Evolutionary conservation across 2,888 invertebrate species (phyloP), one percentile per base, ranked within the genome.

Genomic region (Rhamnusium bicolor): DNA sequence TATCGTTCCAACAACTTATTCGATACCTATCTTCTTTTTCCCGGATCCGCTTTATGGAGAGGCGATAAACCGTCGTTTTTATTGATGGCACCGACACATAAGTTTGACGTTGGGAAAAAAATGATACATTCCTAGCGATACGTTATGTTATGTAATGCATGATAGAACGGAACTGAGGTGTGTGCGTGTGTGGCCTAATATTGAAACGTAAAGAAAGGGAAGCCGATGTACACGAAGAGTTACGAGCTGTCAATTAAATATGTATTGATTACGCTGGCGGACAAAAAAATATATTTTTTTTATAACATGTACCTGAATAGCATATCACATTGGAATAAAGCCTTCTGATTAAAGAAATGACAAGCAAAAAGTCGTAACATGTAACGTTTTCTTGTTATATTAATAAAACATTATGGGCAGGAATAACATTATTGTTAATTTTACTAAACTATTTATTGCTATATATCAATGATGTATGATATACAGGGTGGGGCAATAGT

Each of bases 21-120:
- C 62, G 62, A 46, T 47, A 40, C 47, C 29, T 58, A 32, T 32
- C 18, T 58, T 58, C 58, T 58, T 58, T 58, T 58, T 32, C 19
- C 16, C 18, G 32, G 19, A 32, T 58, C 32, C 32, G 58, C 32
- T 32, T 32, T 16, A 6, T 14, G 56, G 29, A 29, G 18, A 56
- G 27, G 56, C 56, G 24, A 56, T 56, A 56, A 56, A 56, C 32
- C 58, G 32, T 32, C 2, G 58, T 16, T 58, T 32, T 10, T 32
- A 27, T 27, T 27, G 12, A n/a, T 14, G 16, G 40, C 40, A 40
- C 40, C n/a, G 10, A 5, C 40, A 40, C 40, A n/a, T n/a, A 5
- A 40, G 12, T n/a, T 40, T 4, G 40, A 40, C n/a, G 40, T 2
- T 4, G 40, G 12, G 40, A n/a, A n/a, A 40, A 40, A 40, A 40